Evolutionary conservation across 2,888 invertebrate genomes (phyloP), one percentile per base, ranked within the genome.

Genomic region (Anorthoa munda): DNA sequence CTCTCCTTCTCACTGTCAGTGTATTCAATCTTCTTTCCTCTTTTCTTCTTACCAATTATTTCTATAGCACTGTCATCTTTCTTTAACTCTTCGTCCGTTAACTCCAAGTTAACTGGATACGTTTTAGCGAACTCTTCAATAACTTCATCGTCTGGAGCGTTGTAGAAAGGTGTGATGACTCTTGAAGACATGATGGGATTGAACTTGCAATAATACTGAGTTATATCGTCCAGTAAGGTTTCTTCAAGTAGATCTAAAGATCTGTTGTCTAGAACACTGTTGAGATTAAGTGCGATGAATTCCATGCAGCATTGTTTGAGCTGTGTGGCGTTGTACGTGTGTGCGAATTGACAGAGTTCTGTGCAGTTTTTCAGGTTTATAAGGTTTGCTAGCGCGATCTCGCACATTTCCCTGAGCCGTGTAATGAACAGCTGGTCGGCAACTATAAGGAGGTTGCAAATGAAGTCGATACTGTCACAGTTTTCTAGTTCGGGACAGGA

Each of bases 381-480:
- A 72, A 97, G 93, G 75, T 97, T 97, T 0, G 97, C 96, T 50
- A 98, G 92, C 0, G 97, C 94, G 2, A 97, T 94, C 92, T 98
- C 98, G 93, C 98, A 97, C 92, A 98, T 97, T 91, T 98, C 97
- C 83, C 98, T 97, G 15, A 99, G 95, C 17, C 98, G 94, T 2
- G 96, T 95, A 11, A 98, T 97, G 81, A 99, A 97, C 50, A 98
- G 97, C 88, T 98, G 98, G 91, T 99, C 99, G 39, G 98, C 98
- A 17, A 98, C 97, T 13, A 98, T 97, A 39, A 99, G 95, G 89
- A 98, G 96, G 89, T 98, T 98, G 92, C 97, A 98, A 81, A 98
- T 96, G 74, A 97, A 97, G 88, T 98, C 98, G 0, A 97, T 95
- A 88, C 98, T 97, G 66, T 97, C 97, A 53, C 97, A 97, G 72